A percentile compares a stretch with the other conserved stretches of the same genome.
phyloP scores from a whole-genome alignment of 2,113 vertebrate genomes.

The Podocnemis expansa region DNA sequence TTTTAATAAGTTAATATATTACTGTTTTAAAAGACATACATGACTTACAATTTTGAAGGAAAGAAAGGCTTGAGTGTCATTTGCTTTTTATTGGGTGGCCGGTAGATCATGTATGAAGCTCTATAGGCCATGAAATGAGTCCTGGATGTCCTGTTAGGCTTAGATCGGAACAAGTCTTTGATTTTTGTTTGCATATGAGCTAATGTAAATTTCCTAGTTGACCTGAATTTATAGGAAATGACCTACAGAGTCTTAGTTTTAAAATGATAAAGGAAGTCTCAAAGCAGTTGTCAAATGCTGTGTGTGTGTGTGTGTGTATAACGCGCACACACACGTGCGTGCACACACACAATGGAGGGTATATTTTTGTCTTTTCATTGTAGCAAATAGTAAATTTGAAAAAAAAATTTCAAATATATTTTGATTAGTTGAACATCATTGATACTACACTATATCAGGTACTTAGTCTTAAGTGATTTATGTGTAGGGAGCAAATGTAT shows the following conservation, averaged over 20 bases:
- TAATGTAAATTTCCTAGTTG: not conserved
- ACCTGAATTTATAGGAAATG: not conserved
- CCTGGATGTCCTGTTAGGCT: not conserved
- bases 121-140: not conserved
- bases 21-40: not conserved
- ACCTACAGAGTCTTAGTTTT: not conserved
- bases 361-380: constrained; percentile 6
- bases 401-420: constrained; percentile 5
- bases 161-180: not conserved
- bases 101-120: not conserved
- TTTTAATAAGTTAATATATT: not conserved
- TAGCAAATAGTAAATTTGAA: not conserved
- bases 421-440: not conserved
- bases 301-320: not conserved
- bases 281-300: not conserved
- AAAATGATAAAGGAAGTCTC: not conserved
- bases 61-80: not conserved
- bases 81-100: not conserved
- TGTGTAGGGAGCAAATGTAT: not conserved
- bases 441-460: not conserved
- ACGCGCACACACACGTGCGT: too few relatives aligned
- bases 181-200: not conserved
- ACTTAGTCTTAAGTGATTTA: not conserved
- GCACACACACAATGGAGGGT: not conserved
- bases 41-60: not conserved